phyloP scores from a whole-genome alignment of 2,888 invertebrate species.

The Himalopsyche tibetana region DNA sequence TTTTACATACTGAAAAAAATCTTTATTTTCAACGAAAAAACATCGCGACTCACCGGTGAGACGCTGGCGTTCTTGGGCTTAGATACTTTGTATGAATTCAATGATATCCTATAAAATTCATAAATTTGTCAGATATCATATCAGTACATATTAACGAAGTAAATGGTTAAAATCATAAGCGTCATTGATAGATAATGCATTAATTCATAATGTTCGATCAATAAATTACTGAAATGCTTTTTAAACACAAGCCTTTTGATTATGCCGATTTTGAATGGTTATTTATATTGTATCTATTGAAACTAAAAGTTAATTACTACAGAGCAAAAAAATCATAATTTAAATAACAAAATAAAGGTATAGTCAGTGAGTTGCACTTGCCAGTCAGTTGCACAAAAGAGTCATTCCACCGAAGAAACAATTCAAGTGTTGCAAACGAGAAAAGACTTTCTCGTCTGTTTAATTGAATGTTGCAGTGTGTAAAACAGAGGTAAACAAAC shows the following conservation, averaged over 20 bases:
- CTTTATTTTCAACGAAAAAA: no score
- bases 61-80: no score
- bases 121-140: no score
- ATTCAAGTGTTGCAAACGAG: slow-evolving; percentile 27
- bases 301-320: not conserved
- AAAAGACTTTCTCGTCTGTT: not conserved
- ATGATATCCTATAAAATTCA: no score
- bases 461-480: slow-evolving; percentile 8
- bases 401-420: slow-evolving; percentile 29
- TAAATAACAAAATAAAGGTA: not conserved
- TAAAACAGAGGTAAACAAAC: not conserved
- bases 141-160: no score
- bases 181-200: no score
- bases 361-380: slow-evolving; percentile 13
- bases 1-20: no score
- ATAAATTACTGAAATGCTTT: not conserved
- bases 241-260: not conserved
- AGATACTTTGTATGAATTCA: no score
- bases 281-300: not conserved
- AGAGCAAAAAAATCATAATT: not conserved
- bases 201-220: no score
- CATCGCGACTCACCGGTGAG: no score
- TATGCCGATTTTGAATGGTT: not conserved
- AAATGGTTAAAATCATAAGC: no score
- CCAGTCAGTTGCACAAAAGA: not conserved